Evolutionary conservation across 2,113 vertebrate genomes (phyloP).

Genomic region (Ptilonorhynchus violaceus): DNA sequence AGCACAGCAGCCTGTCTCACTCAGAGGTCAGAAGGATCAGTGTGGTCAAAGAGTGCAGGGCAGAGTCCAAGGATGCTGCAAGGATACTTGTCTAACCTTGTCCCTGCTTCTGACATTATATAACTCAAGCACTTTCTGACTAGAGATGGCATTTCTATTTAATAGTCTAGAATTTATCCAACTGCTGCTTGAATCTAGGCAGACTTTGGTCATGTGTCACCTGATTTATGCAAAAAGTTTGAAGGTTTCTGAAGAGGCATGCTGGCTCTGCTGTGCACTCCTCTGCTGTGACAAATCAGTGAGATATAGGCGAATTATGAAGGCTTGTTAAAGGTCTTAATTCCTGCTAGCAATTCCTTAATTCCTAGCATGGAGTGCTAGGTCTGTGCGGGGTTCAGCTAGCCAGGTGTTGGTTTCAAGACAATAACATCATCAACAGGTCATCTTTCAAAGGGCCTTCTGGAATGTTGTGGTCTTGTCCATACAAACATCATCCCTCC

Average conservation of each 20-base stretch:
- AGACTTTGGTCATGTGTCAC: not conserved
- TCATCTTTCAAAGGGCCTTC: not conserved
- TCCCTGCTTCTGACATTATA: not conserved
- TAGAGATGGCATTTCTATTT: not conserved
- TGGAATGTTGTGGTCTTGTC: not conserved
- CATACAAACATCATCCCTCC: not conserved
- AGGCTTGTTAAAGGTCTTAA: not conserved
- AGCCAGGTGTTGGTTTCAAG: not conserved
- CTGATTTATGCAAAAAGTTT: not conserved
- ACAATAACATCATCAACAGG: not conserved
- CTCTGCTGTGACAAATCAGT: not conserved
- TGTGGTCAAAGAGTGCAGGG: not conserved
- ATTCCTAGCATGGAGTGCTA: not conserved
- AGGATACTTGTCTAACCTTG: no score
- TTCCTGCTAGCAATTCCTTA: not conserved
- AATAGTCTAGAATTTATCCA: not conserved
- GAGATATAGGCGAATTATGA: not conserved
- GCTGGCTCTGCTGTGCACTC: not conserved
- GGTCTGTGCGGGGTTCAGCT: not conserved
- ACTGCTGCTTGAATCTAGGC: not conserved
- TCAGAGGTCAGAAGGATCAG: not conserved
- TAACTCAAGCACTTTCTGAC: not conserved
- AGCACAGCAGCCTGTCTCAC: not conserved
- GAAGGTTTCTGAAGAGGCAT: not conserved
- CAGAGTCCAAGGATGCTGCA: not conserved